These are phyloP conservation scores for Xiphophorus birchmanni DNA, from an alignment of 2,797 vertebrate genomes.

Conservation along the genomic window DNA sequence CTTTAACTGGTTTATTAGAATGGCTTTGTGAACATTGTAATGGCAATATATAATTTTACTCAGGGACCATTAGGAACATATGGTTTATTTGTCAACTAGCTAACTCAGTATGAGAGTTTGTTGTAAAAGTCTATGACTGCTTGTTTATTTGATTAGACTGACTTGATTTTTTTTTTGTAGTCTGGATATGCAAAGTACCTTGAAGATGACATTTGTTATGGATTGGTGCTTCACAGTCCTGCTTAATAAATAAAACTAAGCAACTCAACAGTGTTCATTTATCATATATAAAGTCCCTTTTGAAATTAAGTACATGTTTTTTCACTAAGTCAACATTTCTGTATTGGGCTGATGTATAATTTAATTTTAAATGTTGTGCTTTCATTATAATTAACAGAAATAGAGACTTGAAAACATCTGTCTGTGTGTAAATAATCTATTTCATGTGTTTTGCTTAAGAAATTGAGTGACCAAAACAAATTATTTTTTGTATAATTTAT, in stretches of 20 bases:
- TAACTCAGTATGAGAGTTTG: background rate
- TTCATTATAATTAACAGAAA: background rate
- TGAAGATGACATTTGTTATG: background rate
- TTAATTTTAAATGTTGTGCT: background rate
- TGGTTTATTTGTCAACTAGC: background rate
- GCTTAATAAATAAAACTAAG: background rate
- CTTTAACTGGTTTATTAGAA: background rate
- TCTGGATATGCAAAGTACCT: background rate
- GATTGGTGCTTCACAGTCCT: background rate
- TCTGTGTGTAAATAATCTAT: background rate
- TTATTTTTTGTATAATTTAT: background rate
- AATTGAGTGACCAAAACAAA: background rate
- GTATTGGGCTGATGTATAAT: background rate
- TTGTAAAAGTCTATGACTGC: background rate
- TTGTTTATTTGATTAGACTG: background rate
- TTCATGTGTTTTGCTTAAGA: background rate
- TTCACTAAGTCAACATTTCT: background rate
- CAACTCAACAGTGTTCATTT: background rate
- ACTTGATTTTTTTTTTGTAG: background rate
- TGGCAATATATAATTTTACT: background rate
- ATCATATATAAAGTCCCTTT: background rate
- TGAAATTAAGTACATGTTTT: background rate
- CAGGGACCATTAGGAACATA: background rate
- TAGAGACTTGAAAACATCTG: background rate
- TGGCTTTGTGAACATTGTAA: background rate